Percentiles rank a stretch among this genome's conserved stretches.
These are phyloP conservation scores for Andrena cerasifolii DNA, from an alignment of 1,140 invertebrate species.

Conservation along the genomic window DNA sequence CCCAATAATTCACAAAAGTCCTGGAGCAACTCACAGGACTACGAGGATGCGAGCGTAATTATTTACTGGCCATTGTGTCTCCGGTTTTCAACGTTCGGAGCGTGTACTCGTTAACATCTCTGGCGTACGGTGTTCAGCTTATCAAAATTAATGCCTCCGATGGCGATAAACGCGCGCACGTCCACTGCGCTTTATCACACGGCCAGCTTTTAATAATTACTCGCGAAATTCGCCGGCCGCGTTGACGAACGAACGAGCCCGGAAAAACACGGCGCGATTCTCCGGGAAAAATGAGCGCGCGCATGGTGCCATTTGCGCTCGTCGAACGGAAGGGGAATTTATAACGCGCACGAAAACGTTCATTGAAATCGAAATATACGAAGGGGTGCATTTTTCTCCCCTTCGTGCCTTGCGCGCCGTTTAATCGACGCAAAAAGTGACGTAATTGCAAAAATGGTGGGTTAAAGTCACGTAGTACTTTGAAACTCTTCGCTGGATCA, in stretches of 20 bases:
- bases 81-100: not conserved
- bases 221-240: no score
- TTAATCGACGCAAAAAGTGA: not conserved
- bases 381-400: no score
- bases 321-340: not conserved
- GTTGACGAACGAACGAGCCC: not conserved
- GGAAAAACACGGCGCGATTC: not conserved
- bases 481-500: not conserved
- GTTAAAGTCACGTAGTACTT: not conserved
- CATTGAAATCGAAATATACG: slow-evolving; percentile 7
- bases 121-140: not conserved
- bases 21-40: not conserved
- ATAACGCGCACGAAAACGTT: no score
- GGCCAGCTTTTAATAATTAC: not conserved
- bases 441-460: not conserved
- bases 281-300: not conserved
- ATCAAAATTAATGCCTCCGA: not conserved
- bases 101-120: not conserved
- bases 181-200: not conserved
- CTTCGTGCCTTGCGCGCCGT: not conserved
- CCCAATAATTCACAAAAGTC: not conserved
- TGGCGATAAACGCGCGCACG: no score
- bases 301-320: no score
- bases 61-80: not conserved
- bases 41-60: not conserved